Base-by-base conservation (phyloP, 2,888 invertebrate species). In the Archaeoteleia sp. region DNA sequence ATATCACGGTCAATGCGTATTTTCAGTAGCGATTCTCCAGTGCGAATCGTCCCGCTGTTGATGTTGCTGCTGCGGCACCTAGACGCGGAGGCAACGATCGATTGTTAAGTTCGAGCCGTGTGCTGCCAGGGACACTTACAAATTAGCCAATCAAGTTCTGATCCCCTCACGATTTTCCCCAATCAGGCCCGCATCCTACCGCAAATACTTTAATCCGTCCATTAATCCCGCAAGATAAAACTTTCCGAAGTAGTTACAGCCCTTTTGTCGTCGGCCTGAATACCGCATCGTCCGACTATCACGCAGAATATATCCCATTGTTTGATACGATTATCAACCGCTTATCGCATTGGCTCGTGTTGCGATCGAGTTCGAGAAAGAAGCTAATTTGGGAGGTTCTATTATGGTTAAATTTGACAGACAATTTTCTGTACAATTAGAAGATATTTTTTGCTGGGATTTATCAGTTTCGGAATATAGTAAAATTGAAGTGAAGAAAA, bases 71-170 rank as follows among this genome's bases (percentile, higher is more conserved):
- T 53, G 10, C 37, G 9, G 37, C 25, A 35, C 29, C 29, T 14
- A 43, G 34, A 60, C 17, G 46, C 17, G 32, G 55, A 46, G 37
- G 37, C 40, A n/a, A 53, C 72, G 75, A 82, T 82, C 83, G 83
- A 84, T 83, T 80, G 83, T 78, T 80, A 81, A 82, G 78, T 82
- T 78, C 69, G 71, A 65, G 70, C 66, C 60, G 69, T 72, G 55
- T 72, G 73, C 82, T 81, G 83, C 77, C 71, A 74, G 74, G 76
- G 85, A 85, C 83, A 85, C 83, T 85, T 85, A 85, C 85, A 84
- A 85, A 85, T 85, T 84, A 85, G 85, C 83, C 85, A 85, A 85
- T 84, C 85, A 85, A 84, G 84, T 79, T 74, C 82, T 83, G 82
- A 84, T 84, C 84, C 83, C 80, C 72, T 74, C 77, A 74, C 79